phyloP scores from a whole-genome alignment of 2,113 vertebrate species.

The Gracilinanus agilis region DNA sequence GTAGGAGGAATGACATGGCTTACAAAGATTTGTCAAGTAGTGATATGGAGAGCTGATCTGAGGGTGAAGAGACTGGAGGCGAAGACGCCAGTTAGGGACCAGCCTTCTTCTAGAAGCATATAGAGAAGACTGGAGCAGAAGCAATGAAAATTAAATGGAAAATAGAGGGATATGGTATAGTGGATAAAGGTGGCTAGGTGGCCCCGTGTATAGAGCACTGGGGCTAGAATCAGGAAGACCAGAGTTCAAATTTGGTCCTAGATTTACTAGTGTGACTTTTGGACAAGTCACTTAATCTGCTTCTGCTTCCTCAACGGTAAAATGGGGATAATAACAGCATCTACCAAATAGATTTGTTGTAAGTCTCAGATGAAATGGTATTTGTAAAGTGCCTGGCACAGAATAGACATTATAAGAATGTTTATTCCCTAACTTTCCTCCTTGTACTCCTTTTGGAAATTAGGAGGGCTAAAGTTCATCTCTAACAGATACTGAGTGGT shows the following conservation, averaged over 20 bases:
- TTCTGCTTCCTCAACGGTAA: background rate
- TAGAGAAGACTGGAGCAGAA: background rate
- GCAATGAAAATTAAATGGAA: background rate
- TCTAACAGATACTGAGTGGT: background rate
- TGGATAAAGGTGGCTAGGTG: background rate
- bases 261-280: background rate
- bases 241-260: background rate
- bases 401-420: background rate
- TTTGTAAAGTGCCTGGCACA: background rate
- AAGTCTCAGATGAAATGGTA: background rate
- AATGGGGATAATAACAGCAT: background rate
- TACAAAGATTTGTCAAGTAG: background rate
- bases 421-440: background rate
- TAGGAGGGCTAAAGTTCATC: background rate
- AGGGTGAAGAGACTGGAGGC: background rate
- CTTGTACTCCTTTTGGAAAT: background rate
- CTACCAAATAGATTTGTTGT: background rate
- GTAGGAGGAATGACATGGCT: background rate
- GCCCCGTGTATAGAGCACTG: background rate
- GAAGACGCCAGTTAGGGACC: background rate
- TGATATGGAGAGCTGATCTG: background rate
- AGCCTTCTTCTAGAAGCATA: background rate
- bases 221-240: background rate
- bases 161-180: background rate
- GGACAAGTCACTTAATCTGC: background rate